Percentiles rank a stretch among this genome's conserved stretches.
Evolutionary conservation across 2,888 invertebrate genomes (phyloP).

Genomic region (Timema cristinae): DNA sequence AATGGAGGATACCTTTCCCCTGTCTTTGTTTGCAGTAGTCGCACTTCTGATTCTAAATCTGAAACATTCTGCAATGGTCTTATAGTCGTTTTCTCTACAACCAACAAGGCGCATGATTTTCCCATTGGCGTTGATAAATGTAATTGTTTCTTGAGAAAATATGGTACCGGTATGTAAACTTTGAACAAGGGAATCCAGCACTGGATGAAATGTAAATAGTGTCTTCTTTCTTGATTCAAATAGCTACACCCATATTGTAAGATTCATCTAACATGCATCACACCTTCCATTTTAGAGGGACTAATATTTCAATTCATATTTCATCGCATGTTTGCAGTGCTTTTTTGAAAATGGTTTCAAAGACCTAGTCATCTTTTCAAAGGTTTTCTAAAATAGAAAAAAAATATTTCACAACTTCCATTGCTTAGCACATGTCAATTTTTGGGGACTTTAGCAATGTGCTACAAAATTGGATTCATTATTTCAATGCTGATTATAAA

Average conservation of each 20-base stretch:
- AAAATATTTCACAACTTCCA: neutral
- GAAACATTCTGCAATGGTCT: neutral
- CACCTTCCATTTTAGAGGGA: neutral
- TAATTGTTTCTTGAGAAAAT: constrained; percentile 10
- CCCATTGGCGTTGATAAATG: neutral
- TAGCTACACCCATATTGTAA: neutral
- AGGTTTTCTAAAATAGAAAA: neutral
- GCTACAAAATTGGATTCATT: constrained; percentile 5
- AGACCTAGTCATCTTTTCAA: neutral
- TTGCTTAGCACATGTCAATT: constrained; percentile 5
- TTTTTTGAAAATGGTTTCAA: constrained; percentile 6
- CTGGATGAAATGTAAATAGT: constrained; percentile 5
- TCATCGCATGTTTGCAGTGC: neutral
- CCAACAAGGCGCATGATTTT: neutral
- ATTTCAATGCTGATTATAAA: constrained; percentile 3
- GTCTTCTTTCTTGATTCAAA: neutral
- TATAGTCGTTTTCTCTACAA: neutral
- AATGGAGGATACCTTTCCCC: constrained; percentile 5
- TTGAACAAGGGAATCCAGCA: neutral
- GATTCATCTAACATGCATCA: neutral
- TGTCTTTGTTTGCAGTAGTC: neutral
- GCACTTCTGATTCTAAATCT: constrained; percentile 1
- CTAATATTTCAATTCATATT: neutral
- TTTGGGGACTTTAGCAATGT: neutral
- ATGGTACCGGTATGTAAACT: neutral